Evolutionary conservation across 2,113 vertebrate species (phyloP).

Genomic region (Dipodomys spectabilis): DNA sequence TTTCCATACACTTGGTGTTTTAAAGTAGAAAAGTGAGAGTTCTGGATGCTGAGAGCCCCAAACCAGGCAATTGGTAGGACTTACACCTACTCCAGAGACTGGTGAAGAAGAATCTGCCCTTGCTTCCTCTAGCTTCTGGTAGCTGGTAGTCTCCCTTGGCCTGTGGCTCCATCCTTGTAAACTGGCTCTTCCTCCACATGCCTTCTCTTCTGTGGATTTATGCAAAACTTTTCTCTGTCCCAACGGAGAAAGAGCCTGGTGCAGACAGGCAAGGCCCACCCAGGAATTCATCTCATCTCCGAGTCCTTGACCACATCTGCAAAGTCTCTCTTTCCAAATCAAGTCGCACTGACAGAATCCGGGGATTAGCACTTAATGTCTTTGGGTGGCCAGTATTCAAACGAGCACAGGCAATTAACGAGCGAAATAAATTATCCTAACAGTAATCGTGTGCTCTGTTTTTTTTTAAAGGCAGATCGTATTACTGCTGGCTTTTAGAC

Average conservation of each 20-base stretch:
- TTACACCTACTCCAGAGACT: accelerated
- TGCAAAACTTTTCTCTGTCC: background rate
- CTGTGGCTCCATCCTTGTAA: background rate
- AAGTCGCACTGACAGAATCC: background rate
- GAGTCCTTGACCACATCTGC: background rate
- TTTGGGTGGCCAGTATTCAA: background rate
- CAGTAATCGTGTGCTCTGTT: background rate
- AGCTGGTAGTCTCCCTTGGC: background rate
- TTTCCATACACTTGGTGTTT: background rate
- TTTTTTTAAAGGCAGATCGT: background rate
- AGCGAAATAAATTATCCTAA: constrained; percentile 19
- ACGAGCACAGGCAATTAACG: constrained; percentile 17
- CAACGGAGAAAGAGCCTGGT: background rate
- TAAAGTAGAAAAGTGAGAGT: background rate
- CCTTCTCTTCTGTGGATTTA: background rate
- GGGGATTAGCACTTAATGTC: background rate
- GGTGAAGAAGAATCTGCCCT: background rate
- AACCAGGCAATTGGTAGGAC: background rate
- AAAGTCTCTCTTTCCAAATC: constrained; percentile 15
- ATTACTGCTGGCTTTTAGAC: background rate
- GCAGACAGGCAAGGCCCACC: background rate
- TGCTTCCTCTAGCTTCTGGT: background rate
- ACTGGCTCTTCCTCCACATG: background rate
- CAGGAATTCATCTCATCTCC: background rate
- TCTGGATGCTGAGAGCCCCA: background rate